Conservation (phyloP, 1,140 invertebrate species). For the Ridgeia piscesae region DNA sequence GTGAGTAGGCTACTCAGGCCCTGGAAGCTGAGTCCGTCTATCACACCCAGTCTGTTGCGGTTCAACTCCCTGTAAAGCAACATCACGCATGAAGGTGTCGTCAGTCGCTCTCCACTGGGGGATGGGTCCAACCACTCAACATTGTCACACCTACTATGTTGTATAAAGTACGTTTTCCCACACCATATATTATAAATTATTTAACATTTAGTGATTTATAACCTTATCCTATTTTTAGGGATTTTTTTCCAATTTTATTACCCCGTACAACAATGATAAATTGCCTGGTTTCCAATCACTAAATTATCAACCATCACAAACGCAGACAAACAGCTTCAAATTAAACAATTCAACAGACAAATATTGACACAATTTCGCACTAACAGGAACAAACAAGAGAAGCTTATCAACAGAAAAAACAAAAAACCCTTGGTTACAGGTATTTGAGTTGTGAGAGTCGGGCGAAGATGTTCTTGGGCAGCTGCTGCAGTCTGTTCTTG, state of each 20-base stretch:
- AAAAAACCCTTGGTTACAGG: conserved; percentile 67
- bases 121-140: not conserved
- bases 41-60: conserved; percentile 74
- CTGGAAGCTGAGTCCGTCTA: conserved; percentile 79
- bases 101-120: not conserved
- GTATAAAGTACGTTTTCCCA: too few relatives aligned
- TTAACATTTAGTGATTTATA: too few relatives aligned
- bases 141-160: not conserved
- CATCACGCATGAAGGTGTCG: not conserved
- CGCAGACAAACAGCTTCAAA: too few relatives aligned
- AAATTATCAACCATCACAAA: too few relatives aligned
- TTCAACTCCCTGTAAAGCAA: conserved; percentile 71
- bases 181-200: too few relatives aligned
- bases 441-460: conserved; percentile 70
- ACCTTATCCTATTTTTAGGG: too few relatives aligned
- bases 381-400: too few relatives aligned
- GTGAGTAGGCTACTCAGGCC: conserved; percentile 71
- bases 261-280: too few relatives aligned
- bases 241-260: too few relatives aligned
- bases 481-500: conserved; percentile 72
- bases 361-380: too few relatives aligned
- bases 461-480: conserved; percentile 74
- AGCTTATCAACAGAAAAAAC: not conserved
- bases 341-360: too few relatives aligned
- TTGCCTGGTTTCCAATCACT: too few relatives aligned